A percentile compares a stretch with the other conserved stretches of the same genome.
phyloP scores from a whole-genome alignment of 2,888 invertebrate species.

The Perizoma flavofasciatum region DNA sequence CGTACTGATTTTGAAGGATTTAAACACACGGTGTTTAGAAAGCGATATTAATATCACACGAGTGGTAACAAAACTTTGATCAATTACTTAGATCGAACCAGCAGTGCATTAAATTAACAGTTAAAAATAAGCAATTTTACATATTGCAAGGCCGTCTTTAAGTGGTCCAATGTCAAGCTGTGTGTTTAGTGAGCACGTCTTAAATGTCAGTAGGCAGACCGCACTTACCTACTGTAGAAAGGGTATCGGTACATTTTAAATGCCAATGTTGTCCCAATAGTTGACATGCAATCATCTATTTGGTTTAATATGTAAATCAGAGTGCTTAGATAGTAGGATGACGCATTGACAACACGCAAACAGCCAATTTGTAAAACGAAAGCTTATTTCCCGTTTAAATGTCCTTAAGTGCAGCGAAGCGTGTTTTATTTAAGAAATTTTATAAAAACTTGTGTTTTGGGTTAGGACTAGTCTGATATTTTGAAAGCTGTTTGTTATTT shows the following conservation, averaged over 20 bases:
- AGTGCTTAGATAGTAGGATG: conserved; percentile 27
- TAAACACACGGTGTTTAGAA: conserved; percentile 4
- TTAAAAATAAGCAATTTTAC: conserved; percentile 55
- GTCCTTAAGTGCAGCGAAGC: conserved; percentile 31
- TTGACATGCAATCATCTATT: conserved; percentile 43
- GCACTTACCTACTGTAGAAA: conserved; percentile 44
- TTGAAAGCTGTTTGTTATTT: conserved; percentile 16
- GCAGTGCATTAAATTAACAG: conserved; percentile 47
- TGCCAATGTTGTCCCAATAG: conserved; percentile 49
- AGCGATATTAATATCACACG: conserved; percentile 12
- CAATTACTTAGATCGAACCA: conserved; percentile 50
- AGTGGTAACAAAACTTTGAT: conserved; percentile 42
- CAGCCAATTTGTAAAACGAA: conserved; percentile 25
- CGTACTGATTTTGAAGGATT: conserved; percentile 7
- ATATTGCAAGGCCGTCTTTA: conserved; percentile 57
- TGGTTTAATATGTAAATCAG: conserved; percentile 43
- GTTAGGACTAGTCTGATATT: conserved; percentile 15
- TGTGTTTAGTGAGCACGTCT: conserved; percentile 54
- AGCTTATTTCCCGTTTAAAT: conserved; percentile 23
- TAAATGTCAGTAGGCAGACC: conserved; percentile 71
- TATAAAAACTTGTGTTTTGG: conserved; percentile 22
- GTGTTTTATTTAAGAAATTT: conserved; percentile 23
- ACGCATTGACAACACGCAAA: conserved; percentile 36
- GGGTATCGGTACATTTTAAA: conserved; percentile 51
- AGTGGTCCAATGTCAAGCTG: conserved; percentile 65